phyloP scores from a whole-genome alignment of 2,888 invertebrate species.

The Osedax fenrisi region DNA sequence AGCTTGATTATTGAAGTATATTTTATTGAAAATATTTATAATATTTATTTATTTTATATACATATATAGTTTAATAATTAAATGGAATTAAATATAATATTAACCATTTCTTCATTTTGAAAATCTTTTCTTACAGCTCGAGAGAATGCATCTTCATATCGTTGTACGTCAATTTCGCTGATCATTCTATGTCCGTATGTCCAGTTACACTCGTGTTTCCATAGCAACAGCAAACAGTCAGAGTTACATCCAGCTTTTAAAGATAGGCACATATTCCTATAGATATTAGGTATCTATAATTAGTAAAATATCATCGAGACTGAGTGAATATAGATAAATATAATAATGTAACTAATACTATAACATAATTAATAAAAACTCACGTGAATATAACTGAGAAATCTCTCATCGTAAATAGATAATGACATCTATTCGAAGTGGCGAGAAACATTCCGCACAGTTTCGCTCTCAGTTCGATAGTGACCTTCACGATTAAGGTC shows the following conservation, averaged over 20 bases:
- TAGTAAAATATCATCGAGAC: too few relatives aligned
- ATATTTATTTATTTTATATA: too few relatives aligned
- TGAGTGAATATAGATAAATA: too few relatives aligned
- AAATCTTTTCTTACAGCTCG: constrained; percentile 49
- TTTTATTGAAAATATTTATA: too few relatives aligned
- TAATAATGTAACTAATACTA: too few relatives aligned
- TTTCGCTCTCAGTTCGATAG: constrained; percentile 46
- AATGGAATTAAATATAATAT: not conserved
- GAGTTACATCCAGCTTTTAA: constrained; percentile 42
- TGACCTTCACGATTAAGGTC: constrained; percentile 43
- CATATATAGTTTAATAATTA: too few relatives aligned
- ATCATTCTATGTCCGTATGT: constrained; percentile 48
- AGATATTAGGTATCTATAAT: too few relatives aligned
- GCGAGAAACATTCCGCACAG: constrained; percentile 46
- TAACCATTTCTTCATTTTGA: constrained; percentile 45
- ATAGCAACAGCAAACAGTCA: constrained; percentile 45
- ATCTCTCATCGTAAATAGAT: constrained; percentile 47
- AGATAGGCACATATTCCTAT: constrained; percentile 48
- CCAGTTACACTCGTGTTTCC: constrained; percentile 51
- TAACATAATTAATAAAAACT: too few relatives aligned
- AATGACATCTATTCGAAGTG: constrained; percentile 48
- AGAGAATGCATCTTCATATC: constrained; percentile 46
- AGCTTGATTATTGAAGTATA: too few relatives aligned
- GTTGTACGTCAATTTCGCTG: constrained; percentile 45
- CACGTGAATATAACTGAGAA: constrained; percentile 47